A percentile compares a stretch with the other conserved stretches of the same genome.
phyloP scores from a whole-genome alignment of 2,113 vertebrate species.

The Cercocebus atys region DNA sequence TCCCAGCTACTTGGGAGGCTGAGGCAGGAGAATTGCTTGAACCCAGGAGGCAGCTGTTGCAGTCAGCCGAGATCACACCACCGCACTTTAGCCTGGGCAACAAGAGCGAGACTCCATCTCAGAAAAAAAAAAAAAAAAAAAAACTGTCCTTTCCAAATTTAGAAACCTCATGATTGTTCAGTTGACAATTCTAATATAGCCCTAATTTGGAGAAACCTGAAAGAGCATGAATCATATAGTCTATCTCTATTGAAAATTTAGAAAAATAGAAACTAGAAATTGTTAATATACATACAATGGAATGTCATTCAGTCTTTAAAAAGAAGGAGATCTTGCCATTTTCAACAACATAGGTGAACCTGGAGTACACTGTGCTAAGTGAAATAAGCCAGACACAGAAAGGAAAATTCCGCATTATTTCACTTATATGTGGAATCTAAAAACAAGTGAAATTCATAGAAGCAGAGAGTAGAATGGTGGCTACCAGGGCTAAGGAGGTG shows the following conservation, averaged over 20 bases:
- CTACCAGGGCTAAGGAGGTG: neutral
- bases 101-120: too few relatives aligned
- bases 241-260: neutral
- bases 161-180: too few relatives aligned
- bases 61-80: too few relatives aligned
- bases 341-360: neutral
- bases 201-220: neutral
- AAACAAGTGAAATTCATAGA: neutral
- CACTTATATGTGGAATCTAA: neutral
- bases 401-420: neutral
- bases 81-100: too few relatives aligned
- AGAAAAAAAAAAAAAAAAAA: too few relatives aligned
- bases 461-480: neutral
- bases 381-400: neutral
- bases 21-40: too few relatives aligned
- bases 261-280: constrained; percentile 34
- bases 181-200: neutral
- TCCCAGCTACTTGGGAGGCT: too few relatives aligned
- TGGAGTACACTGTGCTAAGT: neutral
- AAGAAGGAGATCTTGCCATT: neutral
- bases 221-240: neutral
- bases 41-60: too few relatives aligned
- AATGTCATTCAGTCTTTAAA: neutral
- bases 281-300: neutral
- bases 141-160: too few relatives aligned